Base-by-base conservation (phyloP, 37 sponge, comb jelly and placozoan genomes). In the Ephydatia muelleri region DNA sequence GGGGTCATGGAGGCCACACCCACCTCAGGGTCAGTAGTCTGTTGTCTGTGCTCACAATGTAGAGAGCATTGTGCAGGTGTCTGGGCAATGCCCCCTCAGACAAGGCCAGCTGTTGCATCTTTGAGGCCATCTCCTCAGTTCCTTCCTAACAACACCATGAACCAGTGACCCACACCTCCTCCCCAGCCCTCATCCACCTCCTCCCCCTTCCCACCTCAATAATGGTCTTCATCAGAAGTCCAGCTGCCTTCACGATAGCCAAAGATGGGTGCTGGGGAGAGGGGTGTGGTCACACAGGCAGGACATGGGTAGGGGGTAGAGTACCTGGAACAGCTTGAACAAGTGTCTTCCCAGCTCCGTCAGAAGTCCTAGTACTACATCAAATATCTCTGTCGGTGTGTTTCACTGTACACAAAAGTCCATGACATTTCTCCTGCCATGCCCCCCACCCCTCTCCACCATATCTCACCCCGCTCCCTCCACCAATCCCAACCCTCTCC, bases 211-310 rank as follows among this genome's bases (percentile, higher is more conserved):
- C 27, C 33, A 93, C 94, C 91, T 99, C 97, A 70, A 97, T 93
- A 49, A 99, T 95, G 31, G 96, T 84, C 80, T 99, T 99, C 97
- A 97, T 97, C 30, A 97, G 88, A 39, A 99, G 93, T 0, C 97
- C 97, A 67, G 97, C 99, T 38, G 93, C 99, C 80, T 99, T 99
- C 30, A 95, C 96, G n/a, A 99, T 97, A 34, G 99, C 96, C 79
- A 95, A 87, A 16, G 92, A 91, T 0, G 97, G 96, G 68, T 97
- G 99, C 79, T 96, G 72, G 12, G 38, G 21, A 14, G 19, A 22
- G 16, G 27, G 31, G 49, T 34, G 69, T 29, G 30, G 43, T 28
- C n/a, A 26, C 5, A 69, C 5, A 13, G 5, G 9, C 1, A 28
- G 47, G 49, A 21, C 79, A 38, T 2, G 3, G 12, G 28, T 11